Base-by-base conservation (phyloP, 2,888 invertebrate species). In the Sphinx pinastri region DNA sequence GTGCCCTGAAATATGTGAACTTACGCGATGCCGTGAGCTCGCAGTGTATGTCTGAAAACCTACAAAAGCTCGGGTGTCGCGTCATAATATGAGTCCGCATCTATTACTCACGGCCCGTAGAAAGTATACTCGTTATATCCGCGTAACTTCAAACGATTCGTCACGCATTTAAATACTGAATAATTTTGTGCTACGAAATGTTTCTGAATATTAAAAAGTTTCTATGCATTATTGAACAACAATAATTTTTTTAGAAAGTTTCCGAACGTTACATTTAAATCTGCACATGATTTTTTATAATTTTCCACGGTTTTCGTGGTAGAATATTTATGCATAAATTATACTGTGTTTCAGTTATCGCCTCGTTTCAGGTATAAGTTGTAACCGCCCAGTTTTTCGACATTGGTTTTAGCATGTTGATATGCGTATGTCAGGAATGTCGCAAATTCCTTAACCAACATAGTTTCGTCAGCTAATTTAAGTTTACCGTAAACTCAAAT, bases 401-500 rank as follows among this genome's bases (percentile, higher is more conserved):
- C 38, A 38, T 25, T 38, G 38, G 2, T 4, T 38, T n/a, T 60
- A 52, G 54, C 49, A 8, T 45, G 69, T 12, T 8, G 54, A 38
- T 51, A 19, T 25, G 63, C 54, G 38, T 31, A 19, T 31, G 69
- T 54, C 5, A 11, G 60, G 52, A 69, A 63, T 63, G 60, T 69
- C 11, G 60, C 67, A 77, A 81, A 81, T 76, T 74, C 74, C 76
- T 80, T 77, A 72, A 78, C 78, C 75, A 83, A 84, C 87, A 86
- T 84, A 84, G 85, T 88, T 88, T 89, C 79, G 84, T 82, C 81
- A 81, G 84, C 82, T 91, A 91, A 93, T 93, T 91, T 90, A 88
- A 90, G 84, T 92, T 92, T 92, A 93, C 93, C 92, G 93, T 93
- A 91, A 88, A 80, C 80, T 79, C 80, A 73, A 82, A 78, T 58